These are phyloP conservation scores for Anguilla pacifica DNA, from an alignment of 2,797 vertebrate species.

Conservation along the genomic window DNA sequence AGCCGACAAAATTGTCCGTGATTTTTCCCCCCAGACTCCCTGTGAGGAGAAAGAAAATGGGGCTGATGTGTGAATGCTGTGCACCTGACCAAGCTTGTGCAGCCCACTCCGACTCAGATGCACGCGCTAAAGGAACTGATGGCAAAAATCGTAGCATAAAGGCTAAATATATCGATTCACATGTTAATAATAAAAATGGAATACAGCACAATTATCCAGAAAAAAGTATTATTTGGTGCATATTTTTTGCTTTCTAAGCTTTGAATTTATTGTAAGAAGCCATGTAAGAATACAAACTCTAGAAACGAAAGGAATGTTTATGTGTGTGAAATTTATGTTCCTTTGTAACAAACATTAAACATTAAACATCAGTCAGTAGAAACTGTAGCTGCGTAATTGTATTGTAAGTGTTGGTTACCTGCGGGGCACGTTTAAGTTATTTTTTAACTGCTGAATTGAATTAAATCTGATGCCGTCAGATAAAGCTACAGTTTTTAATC, in stretches of 20 bases:
- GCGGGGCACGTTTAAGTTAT: neutral
- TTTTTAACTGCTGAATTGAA: neutral
- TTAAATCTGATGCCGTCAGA: neutral
- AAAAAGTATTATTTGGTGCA: neutral
- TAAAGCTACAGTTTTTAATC: neutral
- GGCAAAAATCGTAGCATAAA: neutral
- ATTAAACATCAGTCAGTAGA: neutral
- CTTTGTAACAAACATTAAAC: neutral
- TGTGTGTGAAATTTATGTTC: neutral
- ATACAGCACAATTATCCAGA: neutral
- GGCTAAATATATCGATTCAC: neutral
- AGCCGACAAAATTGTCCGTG: slow-evolving; percentile 16
- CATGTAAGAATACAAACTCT: neutral
- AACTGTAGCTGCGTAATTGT: neutral
- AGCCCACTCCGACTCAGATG: neutral
- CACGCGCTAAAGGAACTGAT: neutral
- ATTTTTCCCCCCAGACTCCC: neutral
- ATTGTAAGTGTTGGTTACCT: neutral
- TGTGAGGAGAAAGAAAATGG: slow-evolving; percentile 25
- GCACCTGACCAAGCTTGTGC: slow-evolving; percentile 31
- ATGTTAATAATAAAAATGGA: neutral
- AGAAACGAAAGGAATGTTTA: neutral
- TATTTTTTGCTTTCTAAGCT: neutral
- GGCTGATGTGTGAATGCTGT: slow-evolving; percentile 17
- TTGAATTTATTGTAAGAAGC: neutral